These are phyloP conservation scores for Manis pentadactyla DNA, from an alignment of 2,797 vertebrate species.

Conservation along the genomic window DNA sequence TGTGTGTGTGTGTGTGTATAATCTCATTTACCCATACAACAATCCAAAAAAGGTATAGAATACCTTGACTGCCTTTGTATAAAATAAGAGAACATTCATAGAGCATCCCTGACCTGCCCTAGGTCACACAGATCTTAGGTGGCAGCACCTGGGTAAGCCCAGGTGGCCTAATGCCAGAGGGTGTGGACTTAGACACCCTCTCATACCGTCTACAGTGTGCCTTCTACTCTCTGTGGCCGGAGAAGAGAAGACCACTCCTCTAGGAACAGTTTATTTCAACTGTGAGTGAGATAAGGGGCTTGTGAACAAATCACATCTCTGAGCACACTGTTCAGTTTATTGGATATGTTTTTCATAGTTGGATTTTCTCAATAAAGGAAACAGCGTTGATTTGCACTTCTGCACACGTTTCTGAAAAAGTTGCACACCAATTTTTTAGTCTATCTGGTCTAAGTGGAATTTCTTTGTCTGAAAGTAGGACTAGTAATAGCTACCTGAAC, in stretches of 20 bases:
- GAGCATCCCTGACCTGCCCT: background rate
- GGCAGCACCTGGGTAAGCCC: background rate
- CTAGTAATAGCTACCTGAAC: background rate
- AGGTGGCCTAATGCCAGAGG: background rate
- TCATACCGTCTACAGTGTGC: background rate
- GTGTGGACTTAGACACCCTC: too few relatives aligned
- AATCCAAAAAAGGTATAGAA: background rate
- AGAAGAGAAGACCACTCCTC: background rate
- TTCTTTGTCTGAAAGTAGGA: background rate
- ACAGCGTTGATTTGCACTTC: background rate
- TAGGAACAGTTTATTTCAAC: background rate
- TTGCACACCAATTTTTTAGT: background rate
- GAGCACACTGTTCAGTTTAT: background rate
- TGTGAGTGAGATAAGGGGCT: background rate
- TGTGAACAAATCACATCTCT: background rate
- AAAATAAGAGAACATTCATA: background rate
- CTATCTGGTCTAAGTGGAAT: background rate
- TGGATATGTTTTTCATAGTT: background rate
- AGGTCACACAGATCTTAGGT: background rate
- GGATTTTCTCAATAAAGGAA: background rate
- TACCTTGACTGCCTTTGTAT: background rate
- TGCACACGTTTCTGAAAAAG: background rate
- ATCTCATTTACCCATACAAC: background rate
- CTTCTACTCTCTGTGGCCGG: background rate
- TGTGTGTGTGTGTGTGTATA: too few relatives aligned